Evolutionary conservation across 2,888 invertebrate species (phyloP), one percentile per base, ranked within the genome.

Genomic region (Lepidonotus clava): DNA sequence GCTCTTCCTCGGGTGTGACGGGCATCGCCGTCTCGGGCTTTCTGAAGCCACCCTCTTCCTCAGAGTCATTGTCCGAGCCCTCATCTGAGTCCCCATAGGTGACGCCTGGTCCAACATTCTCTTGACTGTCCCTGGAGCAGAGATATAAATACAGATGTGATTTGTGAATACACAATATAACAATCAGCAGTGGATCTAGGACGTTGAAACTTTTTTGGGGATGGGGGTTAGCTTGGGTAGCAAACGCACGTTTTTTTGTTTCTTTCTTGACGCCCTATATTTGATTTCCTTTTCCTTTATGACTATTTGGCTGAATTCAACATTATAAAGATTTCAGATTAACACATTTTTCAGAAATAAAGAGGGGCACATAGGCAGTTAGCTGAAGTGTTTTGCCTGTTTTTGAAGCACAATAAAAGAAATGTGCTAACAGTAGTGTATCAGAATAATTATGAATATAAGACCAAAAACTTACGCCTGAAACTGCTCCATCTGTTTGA

Each of bases 31-130:
- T 34, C 28, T 28, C n/a, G 34, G 11, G 21, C 11, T 18, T 28
- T 28, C 28, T 61, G 61, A 61, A 61, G 76, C 36, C 67, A 28
- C 14, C 67, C 2, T 76, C 76, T 76, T 76, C 76, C 6, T 76
- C 76, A 34, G 76, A 76, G n/a, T 76, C 76, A 14, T 38, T 38
- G 8, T n/a, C 32, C 61, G 32, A 28, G 32, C 11, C 46, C 18
- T 46, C 46, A 28, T 61, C 61, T 28, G 61, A 61, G 24, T 61
- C 61, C n/a, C n/a, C 53, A 14, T 61, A 61, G 2, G 28, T 32
- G 2, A 61, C 61, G 11, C 61, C 61, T 28, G 61, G 61, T 4
- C 28, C 61, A 24, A 61, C 28, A 24, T 61, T 61, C 61, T 61
- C 28, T 24, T 34, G 56, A 24, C 46, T 38, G 1, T 24, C 51